These are phyloP conservation scores for Cryptus armator DNA, from an alignment of 2,888 invertebrate genomes.

Conservation along the genomic window DNA sequence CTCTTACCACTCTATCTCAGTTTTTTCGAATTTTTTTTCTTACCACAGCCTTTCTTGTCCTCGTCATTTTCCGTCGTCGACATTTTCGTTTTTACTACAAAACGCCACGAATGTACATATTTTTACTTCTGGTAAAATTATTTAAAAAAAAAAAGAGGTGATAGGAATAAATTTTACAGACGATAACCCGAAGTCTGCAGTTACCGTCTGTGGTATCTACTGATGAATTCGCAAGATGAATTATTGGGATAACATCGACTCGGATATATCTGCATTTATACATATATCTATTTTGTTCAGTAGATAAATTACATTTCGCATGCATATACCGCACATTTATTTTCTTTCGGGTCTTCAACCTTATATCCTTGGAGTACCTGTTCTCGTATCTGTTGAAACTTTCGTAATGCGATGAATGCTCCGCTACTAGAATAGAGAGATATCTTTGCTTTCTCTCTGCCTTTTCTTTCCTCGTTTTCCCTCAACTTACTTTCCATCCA, in stretches of 20 bases:
- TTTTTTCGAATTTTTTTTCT: background rate
- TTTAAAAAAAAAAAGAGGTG: too few relatives aligned
- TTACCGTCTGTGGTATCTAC: too few relatives aligned
- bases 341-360: constrained; percentile 8
- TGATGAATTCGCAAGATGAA: too few relatives aligned
- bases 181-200: too few relatives aligned
- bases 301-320: background rate
- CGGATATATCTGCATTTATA: background rate
- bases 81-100: background rate
- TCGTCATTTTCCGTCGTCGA: background rate
- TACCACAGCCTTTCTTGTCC: constrained; percentile 17
- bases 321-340: background rate
- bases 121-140: too few relatives aligned
- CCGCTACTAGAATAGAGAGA: constrained; percentile 20
- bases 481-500: constrained; percentile 26
- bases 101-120: background rate
- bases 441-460: constrained; percentile 3
- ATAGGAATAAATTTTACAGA: too few relatives aligned
- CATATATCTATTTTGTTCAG: background rate
- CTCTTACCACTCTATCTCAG: constrained; percentile 30
- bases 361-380: constrained; percentile 18
- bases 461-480: constrained; percentile 4
- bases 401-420: constrained; percentile 40
- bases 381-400: constrained; percentile 36
- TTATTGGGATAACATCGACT: too few relatives aligned